These are phyloP conservation scores for Psix sp. DNA, from an alignment of 1,140 invertebrate genomes.

Conservation along the genomic window DNA sequence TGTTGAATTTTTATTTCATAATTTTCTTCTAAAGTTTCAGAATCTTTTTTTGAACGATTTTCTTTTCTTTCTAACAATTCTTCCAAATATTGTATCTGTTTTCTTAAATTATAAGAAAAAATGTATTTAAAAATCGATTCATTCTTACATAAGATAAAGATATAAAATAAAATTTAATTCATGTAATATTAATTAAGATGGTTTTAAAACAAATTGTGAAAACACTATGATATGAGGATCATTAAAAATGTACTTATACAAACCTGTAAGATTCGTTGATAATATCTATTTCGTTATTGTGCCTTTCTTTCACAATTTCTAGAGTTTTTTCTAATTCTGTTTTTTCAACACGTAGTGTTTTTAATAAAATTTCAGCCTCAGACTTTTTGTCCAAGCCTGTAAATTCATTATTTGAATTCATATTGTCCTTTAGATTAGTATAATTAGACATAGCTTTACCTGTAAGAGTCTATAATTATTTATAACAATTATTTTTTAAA, in stretches of 20 bases:
- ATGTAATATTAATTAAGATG: too few relatives aligned
- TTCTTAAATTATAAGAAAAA: slow-evolving; percentile 57
- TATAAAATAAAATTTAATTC: slow-evolving; percentile 20
- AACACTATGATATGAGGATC: too few relatives aligned
- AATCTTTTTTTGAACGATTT: slow-evolving; percentile 63
- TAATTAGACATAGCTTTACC: slow-evolving; percentile 59
- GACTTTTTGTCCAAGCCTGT: slow-evolving; percentile 40
- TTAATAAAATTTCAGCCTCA: slow-evolving; percentile 60
- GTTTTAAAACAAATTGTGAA: too few relatives aligned
- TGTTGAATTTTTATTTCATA: slow-evolving; percentile 70
- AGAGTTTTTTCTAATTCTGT: slow-evolving; percentile 65
- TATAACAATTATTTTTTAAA: too few relatives aligned
- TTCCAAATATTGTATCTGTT: slow-evolving; percentile 68
- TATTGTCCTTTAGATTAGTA: slow-evolving; percentile 21
- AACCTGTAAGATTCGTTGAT: slow-evolving; percentile 72
- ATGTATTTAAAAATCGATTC: too few relatives aligned
- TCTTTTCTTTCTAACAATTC: slow-evolving; percentile 68
- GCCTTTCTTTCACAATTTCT: slow-evolving; percentile 67
- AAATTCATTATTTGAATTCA: slow-evolving; percentile 32
- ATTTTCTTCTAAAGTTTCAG: slow-evolving; percentile 65
- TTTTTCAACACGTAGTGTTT: slow-evolving; percentile 69
- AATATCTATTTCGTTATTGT: slow-evolving; percentile 69
- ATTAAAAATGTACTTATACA: too few relatives aligned
- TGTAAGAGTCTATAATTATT: slow-evolving; percentile 65
- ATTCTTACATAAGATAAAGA: background rate